A percentile compares a stretch with the other conserved stretches of the same genome.
These are phyloP conservation scores for Cairina moschata DNA, from an alignment of 2,113 vertebrate genomes.

Conservation along the genomic window DNA sequence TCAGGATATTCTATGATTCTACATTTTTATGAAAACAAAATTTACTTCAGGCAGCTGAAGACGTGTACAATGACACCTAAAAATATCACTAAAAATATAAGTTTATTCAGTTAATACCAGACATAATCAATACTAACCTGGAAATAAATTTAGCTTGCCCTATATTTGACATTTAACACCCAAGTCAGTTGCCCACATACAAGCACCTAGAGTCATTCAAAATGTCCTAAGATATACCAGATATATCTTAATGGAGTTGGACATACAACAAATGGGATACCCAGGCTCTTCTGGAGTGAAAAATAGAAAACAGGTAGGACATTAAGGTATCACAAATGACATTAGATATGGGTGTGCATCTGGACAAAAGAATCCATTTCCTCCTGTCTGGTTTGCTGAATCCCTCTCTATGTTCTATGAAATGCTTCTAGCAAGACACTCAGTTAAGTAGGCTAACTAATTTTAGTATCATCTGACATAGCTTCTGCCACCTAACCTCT, in stretches of 20 bases:
- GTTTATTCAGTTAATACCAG: not conserved
- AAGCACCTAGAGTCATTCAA: not conserved
- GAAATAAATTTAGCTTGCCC: not conserved
- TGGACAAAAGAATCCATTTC: not conserved
- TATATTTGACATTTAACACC: not conserved
- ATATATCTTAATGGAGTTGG: not conserved
- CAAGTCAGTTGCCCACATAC: not conserved
- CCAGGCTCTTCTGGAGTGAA: not conserved
- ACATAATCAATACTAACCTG: not conserved
- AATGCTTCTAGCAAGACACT: not conserved
- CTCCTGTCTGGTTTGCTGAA: not conserved
- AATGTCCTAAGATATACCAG: not conserved
- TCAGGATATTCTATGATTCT: no score
- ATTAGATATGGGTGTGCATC: accelerated
- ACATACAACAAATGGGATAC: not conserved
- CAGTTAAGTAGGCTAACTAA: not conserved
- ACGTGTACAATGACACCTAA: not conserved
- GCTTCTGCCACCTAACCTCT: not conserved
- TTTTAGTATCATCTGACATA: not conserved
- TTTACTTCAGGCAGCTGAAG: not conserved
- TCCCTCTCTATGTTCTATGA: not conserved
- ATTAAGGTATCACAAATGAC: not conserved
- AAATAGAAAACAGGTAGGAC: not conserved
- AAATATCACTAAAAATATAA: not conserved
- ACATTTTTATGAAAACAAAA: not conserved